A percentile compares a stretch with the other conserved stretches of the same genome.
These are phyloP conservation scores for Sebastes goodei DNA, from an alignment of 2,797 vertebrate species.

Conservation along the genomic window DNA sequence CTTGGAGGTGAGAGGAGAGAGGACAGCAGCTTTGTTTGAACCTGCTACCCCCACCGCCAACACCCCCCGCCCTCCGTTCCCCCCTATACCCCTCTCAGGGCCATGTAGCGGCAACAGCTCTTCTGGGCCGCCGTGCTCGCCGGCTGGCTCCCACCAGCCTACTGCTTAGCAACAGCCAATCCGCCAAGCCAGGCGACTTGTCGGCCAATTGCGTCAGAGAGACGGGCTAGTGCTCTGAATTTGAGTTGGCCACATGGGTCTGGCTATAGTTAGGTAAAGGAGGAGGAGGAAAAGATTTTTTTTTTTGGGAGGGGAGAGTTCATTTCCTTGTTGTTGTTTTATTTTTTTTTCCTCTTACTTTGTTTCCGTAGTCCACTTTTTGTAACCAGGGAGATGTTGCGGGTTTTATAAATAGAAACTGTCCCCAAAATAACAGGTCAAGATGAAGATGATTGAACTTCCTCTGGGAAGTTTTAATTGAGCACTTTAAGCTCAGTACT, in stretches of 20 bases:
- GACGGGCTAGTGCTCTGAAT: conserved; percentile 81
- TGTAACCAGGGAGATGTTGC: conserved; percentile 77
- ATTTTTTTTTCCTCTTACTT: neutral
- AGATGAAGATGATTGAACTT: conserved; percentile 47
- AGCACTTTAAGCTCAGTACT: conserved; percentile 2
- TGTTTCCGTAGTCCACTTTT: conserved; percentile 45
- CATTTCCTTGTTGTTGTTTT: conserved; percentile 57
- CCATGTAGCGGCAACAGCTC: conserved; percentile 64
- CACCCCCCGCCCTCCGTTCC: neutral
- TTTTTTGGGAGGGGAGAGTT: conserved; percentile 39
- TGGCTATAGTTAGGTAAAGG: conserved; percentile 60
- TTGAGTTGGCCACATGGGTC: conserved; percentile 80
- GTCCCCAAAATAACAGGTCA: conserved; percentile 67
- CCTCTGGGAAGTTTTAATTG: conserved; percentile 30
- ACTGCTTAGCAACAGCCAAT: conserved; percentile 90
- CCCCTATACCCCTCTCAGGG: conserved; percentile 45
- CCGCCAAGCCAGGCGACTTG: conserved; percentile 70
- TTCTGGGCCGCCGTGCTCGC: conserved; percentile 67
- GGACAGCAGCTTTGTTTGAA: conserved; percentile 70
- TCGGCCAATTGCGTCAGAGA: conserved; percentile 78
- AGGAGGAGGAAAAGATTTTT: conserved; percentile 21
- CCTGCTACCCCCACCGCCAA: conserved; percentile 20
- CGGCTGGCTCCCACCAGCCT: conserved; percentile 79
- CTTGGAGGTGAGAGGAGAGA: conserved; percentile 71
- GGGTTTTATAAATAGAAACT: conserved; percentile 72